Percentiles rank a stretch among this genome's conserved stretches.
phyloP scores from a whole-genome alignment of 2,888 invertebrate genomes.

The Atherix ibis region DNA sequence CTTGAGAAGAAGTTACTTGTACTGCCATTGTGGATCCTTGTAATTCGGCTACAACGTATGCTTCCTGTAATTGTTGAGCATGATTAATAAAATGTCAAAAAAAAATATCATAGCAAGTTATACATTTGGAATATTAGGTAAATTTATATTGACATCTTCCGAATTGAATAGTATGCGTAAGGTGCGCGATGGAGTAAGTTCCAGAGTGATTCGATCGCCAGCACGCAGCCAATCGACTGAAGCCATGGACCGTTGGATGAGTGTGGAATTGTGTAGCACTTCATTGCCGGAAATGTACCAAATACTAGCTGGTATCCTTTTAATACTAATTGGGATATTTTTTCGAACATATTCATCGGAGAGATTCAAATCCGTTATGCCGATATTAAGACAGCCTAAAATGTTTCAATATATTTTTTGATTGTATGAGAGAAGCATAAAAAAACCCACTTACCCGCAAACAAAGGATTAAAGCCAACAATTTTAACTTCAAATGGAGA shows the following conservation, averaged over 20 bases:
- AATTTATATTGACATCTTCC: constrained; percentile 60
- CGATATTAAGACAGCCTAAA: constrained; percentile 59
- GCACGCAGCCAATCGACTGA: constrained; percentile 66
- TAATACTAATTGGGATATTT: constrained; percentile 47
- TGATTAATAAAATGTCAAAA: no score
- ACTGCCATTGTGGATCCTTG: constrained; percentile 65
- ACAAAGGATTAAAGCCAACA: constrained; percentile 27
- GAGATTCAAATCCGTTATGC: constrained; percentile 55
- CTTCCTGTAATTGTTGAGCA: constrained; percentile 38
- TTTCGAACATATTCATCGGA: constrained; percentile 45
- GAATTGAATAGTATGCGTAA: constrained; percentile 67
- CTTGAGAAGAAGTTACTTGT: constrained; percentile 50
- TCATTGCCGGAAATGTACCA: constrained; percentile 41
- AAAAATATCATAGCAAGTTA: no score
- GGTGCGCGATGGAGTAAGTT: constrained; percentile 50
- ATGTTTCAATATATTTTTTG: neutral
- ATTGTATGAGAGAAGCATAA: constrained; percentile 3
- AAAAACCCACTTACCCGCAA: constrained; percentile 22
- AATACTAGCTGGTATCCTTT: constrained; percentile 46
- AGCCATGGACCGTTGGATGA: constrained; percentile 46
- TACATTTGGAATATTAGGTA: constrained; percentile 65
- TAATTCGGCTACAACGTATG: constrained; percentile 71
- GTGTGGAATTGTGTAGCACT: constrained; percentile 47
- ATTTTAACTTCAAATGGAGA: constrained; percentile 32
- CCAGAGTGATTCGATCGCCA: constrained; percentile 62